phyloP scores from a whole-genome alignment of 2,113 vertebrate genomes.

The Dascyllus trimaculatus region DNA sequence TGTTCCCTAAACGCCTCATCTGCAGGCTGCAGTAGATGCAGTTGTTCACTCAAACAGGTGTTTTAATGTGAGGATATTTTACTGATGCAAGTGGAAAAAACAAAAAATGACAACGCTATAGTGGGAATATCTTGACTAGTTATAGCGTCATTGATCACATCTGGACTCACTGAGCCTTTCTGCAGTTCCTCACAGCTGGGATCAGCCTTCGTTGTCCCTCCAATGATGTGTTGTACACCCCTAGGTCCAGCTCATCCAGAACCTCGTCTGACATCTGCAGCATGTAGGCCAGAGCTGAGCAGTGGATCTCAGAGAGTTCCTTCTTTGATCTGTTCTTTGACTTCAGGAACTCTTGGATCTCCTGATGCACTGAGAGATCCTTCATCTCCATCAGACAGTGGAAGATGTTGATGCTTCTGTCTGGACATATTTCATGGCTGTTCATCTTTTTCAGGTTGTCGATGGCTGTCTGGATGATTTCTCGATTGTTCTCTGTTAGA shows the following conservation, averaged over 20 bases:
- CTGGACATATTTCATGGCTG: background rate
- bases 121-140: background rate
- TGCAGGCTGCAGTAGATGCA: no score
- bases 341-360: no score
- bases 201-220: constrained; percentile 5
- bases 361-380: no score
- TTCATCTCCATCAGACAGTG: no score
- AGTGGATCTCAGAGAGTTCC: no score
- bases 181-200: constrained; percentile 24
- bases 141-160: background rate
- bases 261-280: constrained; percentile 16
- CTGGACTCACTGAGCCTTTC: background rate
- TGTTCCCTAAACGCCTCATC: no score
- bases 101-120: background rate
- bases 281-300: no score
- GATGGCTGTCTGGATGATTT: background rate
- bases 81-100: no score
- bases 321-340: no score
- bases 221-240: constrained; percentile 9
- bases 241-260: constrained; percentile 16
- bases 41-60: no score
- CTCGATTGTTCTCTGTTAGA: constrained; percentile 3
- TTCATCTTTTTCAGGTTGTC: background rate
- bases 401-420: no score
- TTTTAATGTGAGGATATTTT: no score